Base-by-base conservation (phyloP, 2,113 vertebrate species). In the Furnarius figulus region DNA sequence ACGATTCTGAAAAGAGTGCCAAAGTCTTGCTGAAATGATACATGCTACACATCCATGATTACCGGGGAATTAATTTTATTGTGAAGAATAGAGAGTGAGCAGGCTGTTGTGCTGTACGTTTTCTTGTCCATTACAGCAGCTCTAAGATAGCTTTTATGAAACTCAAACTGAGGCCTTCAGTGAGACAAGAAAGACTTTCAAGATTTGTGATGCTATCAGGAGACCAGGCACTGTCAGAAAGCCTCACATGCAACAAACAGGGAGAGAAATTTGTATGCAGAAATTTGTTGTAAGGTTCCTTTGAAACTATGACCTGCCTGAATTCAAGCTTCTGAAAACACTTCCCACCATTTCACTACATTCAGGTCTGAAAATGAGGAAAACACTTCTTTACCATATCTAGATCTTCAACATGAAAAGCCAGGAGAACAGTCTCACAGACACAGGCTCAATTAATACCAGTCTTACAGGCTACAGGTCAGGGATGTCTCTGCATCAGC, bases 21-120 rank as follows among this genome's bases (percentile, higher is more conserved):
- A 20, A 94, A 92, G 55, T 52, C 55, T 80, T 90, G 55, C 79
- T 88, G 88, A 96, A 97, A 93, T 59, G 79, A 94, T 94, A 93
- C 78, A 71, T 70, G 50, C 47, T 77, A 88, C 50, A 40, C 37
- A 85, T 93, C 93, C 52, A 85, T 89, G 91, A 83, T 50, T 84
- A 88, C 35, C 2, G 7, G 89, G 65, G 95, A 93, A 87, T 62
- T 94, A 80, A 74, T 94, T 96, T 94, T 85, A 75, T 90, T 80
- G 66, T 66, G 73, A 93, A 79, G 92, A 79, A 93, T 5, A 91
- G 79, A 71, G 46, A 46, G 70, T 19, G 1, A 2, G 56, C 77
- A 87, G 73, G 58, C 40, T 89, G 52, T 84, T 87, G 77, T 70
- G 52, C 40, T 50, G 22, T 16, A 40, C 27, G 65, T 93, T 97